A percentile compares a stretch with the other conserved stretches of the same genome.
phyloP scores from a whole-genome alignment of 2,888 invertebrate genomes.

The Acheta domesticus region DNA sequence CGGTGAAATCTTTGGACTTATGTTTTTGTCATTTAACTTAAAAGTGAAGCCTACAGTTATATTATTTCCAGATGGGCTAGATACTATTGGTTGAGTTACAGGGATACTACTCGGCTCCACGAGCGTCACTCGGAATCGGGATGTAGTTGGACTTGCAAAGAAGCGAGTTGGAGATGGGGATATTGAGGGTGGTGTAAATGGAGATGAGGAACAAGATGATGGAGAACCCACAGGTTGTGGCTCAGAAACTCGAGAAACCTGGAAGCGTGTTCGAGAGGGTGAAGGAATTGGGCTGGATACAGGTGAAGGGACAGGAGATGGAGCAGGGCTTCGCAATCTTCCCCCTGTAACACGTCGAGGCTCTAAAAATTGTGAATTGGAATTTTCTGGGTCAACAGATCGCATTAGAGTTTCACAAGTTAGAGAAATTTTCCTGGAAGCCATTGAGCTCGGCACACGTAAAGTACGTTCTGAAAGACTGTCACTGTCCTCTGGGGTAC shows the following conservation, averaged over 20 bases:
- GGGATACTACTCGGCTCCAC: conserved; percentile 41
- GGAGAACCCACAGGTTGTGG: conserved; percentile 45
- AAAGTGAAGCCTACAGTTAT: conserved; percentile 47
- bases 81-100: conserved; percentile 39
- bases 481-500: conserved; percentile 35
- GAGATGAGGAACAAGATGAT: conserved; percentile 21
- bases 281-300: conserved; percentile 65
- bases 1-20: neutral
- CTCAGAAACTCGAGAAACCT: conserved; percentile 50
- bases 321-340: conserved; percentile 65
- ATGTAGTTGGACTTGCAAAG: conserved; percentile 36
- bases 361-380: conserved; percentile 41
- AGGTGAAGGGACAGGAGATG: conserved; percentile 61
- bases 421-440: conserved; percentile 65
- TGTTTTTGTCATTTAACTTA: conserved; percentile 19
- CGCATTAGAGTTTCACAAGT: conserved; percentile 60
- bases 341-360: conserved; percentile 48
- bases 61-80: conserved; percentile 39
- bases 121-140: conserved; percentile 47
- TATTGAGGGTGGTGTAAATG: conserved; percentile 30
- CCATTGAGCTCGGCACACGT: conserved; percentile 42
- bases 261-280: conserved; percentile 50
- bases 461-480: conserved; percentile 42
- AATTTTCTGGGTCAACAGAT: conserved; percentile 31
- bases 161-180: conserved; percentile 35